A percentile compares a stretch with the other conserved stretches of the same genome.
Evolutionary conservation across 2,113 vertebrate species (phyloP).

Genomic region (Cyprinodon variegatus): DNA sequence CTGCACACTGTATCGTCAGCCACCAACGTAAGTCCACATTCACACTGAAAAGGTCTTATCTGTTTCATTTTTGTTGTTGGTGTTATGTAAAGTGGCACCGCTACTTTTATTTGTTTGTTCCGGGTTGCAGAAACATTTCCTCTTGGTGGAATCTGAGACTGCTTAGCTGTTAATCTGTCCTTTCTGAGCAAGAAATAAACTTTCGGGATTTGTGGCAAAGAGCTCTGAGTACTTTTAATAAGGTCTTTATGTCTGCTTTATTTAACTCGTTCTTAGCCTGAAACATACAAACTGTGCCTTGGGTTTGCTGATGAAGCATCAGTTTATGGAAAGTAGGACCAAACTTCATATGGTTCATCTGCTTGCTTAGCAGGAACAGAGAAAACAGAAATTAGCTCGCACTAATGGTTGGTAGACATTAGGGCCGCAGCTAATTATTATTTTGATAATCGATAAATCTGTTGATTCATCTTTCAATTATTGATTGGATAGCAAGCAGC

Average conservation of each 20-base stretch:
- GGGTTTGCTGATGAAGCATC: neutral
- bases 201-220: neutral
- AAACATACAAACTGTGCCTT: no score
- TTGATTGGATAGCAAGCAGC: no score
- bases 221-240: no score
- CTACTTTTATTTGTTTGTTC: neutral
- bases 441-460: no score
- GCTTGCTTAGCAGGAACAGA: no score
- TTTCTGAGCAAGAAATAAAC: no score
- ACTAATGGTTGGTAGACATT: no score
- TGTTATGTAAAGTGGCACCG: neutral
- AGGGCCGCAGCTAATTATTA: no score
- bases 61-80: neutral
- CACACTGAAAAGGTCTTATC: neutral
- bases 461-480: no score
- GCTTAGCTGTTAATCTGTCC: neutral
- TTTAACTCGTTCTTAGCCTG: neutral
- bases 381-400: no score
- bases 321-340: neutral
- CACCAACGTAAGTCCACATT: slow-evolving; percentile 91
- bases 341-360: neutral
- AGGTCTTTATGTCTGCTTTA: neutral
- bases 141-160: neutral
- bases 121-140: neutral
- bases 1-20: slow-evolving; percentile 95